A percentile compares a stretch with the other conserved stretches of the same genome.
phyloP scores from a whole-genome alignment of 1,140 invertebrate genomes.

The Nebria ingens region DNA sequence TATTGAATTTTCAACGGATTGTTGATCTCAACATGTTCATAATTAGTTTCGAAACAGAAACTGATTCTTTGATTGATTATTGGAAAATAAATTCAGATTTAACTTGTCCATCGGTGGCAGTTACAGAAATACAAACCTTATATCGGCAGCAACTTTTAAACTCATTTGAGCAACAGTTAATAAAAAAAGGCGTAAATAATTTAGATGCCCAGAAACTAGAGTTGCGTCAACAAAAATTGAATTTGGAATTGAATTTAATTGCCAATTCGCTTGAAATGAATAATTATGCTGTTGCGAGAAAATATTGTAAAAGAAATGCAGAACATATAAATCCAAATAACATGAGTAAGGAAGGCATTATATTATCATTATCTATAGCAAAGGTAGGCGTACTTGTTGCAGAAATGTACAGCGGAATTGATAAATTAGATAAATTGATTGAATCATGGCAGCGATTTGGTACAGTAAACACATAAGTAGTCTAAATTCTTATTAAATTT shows the following conservation, averaged over 20 bases:
- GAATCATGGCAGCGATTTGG: not conserved
- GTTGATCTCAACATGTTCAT: slow-evolving; percentile 33
- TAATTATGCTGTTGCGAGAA: slow-evolving; percentile 34
- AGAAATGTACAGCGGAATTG: not conserved
- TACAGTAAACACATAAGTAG: not conserved
- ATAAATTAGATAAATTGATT: not conserved
- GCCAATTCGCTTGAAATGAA: slow-evolving; percentile 32
- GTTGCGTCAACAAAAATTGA: slow-evolving; percentile 17
- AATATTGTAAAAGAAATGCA: slow-evolving; percentile 22
- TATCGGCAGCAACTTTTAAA: slow-evolving; percentile 22
- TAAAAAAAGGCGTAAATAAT: slow-evolving; percentile 12
- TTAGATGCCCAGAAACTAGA: not conserved
- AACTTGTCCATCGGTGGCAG: slow-evolving; percentile 2
- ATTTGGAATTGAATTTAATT: slow-evolving; percentile 29
- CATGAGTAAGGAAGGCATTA: not conserved
- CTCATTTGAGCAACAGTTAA: slow-evolving; percentile 15
- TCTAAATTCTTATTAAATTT: not conserved
- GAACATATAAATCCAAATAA: not conserved
- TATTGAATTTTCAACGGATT: slow-evolving; percentile 34
- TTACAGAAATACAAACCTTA: slow-evolving; percentile 20
- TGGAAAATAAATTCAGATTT: slow-evolving; percentile 13
- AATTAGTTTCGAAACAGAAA: slow-evolving; percentile 3
- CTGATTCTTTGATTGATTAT: slow-evolving; percentile 10
- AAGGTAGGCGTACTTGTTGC: not conserved
- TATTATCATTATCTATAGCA: not conserved